These are phyloP conservation scores for Heliornis fulica DNA, from an alignment of 2,113 vertebrate species.

Conservation along the genomic window DNA sequence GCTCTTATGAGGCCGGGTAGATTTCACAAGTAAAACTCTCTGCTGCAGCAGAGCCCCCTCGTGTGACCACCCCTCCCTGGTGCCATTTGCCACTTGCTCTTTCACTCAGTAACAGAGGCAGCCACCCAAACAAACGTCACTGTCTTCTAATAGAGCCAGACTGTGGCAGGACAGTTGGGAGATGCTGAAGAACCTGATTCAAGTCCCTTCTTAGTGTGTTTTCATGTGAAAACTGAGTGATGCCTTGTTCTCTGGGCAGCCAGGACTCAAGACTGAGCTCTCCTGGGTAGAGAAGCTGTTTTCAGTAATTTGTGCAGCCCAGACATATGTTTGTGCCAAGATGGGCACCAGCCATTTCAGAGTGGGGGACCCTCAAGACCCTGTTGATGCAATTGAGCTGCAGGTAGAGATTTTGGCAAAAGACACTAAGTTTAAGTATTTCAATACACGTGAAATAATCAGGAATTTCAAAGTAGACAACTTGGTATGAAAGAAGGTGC, in stretches of 20 bases:
- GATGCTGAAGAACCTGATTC: neutral
- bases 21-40: neutral
- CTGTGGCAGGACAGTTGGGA: neutral
- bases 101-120: neutral
- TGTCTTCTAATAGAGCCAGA: neutral
- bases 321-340: neutral
- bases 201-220: neutral
- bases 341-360: neutral
- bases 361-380: neutral
- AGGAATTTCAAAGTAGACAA: neutral
- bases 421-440: neutral
- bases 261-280: neutral
- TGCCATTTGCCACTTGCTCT: neutral
- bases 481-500: neutral
- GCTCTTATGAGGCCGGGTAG: neutral
- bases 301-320: neutral
- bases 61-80: too few species aligned
- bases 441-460: neutral
- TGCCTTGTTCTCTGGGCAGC: neutral
- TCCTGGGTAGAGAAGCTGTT: neutral
- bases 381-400: neutral
- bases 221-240: neutral
- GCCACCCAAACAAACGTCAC: neutral
- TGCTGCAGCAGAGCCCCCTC: neutral
- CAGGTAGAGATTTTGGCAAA: neutral